Base-by-base conservation (phyloP, 1,140 invertebrate genomes). In the Linepithema humile region DNA sequence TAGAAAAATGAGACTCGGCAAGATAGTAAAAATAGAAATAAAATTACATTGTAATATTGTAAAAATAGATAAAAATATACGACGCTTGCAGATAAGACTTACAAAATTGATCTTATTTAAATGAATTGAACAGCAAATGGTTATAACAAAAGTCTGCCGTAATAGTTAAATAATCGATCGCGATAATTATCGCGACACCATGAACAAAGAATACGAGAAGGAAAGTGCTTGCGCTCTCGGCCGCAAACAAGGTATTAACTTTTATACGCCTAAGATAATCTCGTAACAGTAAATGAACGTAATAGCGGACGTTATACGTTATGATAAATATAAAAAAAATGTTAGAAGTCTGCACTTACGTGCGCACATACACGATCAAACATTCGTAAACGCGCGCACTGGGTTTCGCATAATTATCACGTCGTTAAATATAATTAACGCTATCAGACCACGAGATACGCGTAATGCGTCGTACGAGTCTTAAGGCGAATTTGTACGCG, bases 401-500 rank as follows among this genome's bases (percentile, higher is more conserved):
- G 5, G 64, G 10, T 20, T 87, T 72, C 40, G 50, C 72, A 53
- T 75, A 60, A 88, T 83, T 85, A 72, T 87, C 87, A 87, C 64
- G 7, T 62, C 83, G 77, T 88, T 85, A 88, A 88, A 85, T 77
- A 85, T 78, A 88, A 88, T 88, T 88, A 88, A 57, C 77, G 77
- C 69, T 88, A 85, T 88, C 86, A 57, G 32, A 23, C 10, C 6
- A 38, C 35, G n/a, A 60, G 86, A 88, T 84, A 75, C 45, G 55
- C 10, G 26, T 77, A 69, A 87, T 65, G 59, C 57, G 40, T 45
- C 35, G 40, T 26, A 5, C 55, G 53, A 53, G 69, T 35, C 48
- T 80, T 80, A 80, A 70, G 38, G 64, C 75, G 75, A 40, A 70
- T 80, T 40, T 32, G 45, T 5, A 29, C 64, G 17, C 23, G 50